Evolutionary conservation across 2,113 vertebrate genomes (phyloP).

Genomic region (Rhabdomys dilectus): DNA sequence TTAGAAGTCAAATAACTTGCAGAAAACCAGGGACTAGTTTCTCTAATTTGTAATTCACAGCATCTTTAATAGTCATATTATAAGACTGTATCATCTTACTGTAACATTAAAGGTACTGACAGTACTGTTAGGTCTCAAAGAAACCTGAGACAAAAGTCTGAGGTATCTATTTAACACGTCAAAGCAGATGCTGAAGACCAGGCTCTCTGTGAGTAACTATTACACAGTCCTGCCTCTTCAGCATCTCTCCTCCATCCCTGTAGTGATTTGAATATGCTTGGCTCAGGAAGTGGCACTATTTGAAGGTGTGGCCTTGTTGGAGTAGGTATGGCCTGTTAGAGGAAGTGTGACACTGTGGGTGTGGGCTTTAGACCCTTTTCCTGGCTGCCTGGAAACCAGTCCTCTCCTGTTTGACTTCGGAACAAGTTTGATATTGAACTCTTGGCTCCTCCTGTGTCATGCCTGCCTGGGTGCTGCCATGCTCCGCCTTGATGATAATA

Average conservation of each 20-base stretch:
- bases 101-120: background rate
- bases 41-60: background rate
- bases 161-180: background rate
- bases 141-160: background rate
- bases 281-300: too few species aligned
- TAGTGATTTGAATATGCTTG: too few species aligned
- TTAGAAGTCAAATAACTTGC: slow-evolving; percentile 14
- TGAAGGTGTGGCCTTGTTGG: too few species aligned
- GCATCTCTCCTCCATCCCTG: background rate
- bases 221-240: background rate
- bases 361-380: too few species aligned
- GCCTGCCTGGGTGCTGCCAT: too few species aligned
- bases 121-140: background rate
- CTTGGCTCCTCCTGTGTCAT: too few species aligned
- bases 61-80: background rate
- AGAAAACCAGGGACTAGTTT: background rate
- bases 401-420: too few species aligned
- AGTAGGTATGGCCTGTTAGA: too few species aligned
- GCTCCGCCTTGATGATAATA: too few species aligned
- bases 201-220: background rate
- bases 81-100: background rate
- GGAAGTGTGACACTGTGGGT: too few species aligned
- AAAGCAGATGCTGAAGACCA: background rate
- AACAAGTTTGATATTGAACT: too few species aligned
- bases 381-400: too few species aligned